A percentile compares a stretch with the other conserved stretches of the same genome.
These are phyloP conservation scores for Ptilodon capucinus DNA, from an alignment of 2,888 invertebrate genomes.

Conservation along the genomic window DNA sequence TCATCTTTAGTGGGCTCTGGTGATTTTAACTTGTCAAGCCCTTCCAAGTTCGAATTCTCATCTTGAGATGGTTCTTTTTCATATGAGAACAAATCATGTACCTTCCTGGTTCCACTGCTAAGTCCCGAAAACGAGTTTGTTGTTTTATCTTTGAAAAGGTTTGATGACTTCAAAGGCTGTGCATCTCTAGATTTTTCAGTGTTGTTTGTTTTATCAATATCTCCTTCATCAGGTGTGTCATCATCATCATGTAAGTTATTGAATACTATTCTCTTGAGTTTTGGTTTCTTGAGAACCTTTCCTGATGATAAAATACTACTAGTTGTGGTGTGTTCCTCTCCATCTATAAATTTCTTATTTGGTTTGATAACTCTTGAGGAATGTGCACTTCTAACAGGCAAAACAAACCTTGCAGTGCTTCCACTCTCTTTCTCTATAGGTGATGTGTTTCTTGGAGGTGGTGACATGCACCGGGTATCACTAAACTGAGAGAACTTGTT, in stretches of 20 bases:
- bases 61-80: conserved; percentile 71
- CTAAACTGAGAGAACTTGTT: conserved; percentile 75
- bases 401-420: conserved; percentile 84
- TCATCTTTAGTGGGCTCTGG: conserved; percentile 65
- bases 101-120: conserved; percentile 53
- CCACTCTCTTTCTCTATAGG: conserved; percentile 64
- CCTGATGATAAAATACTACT: conserved; percentile 51
- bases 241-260: conserved; percentile 69
- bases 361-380: conserved; percentile 94
- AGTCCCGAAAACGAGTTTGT: conserved; percentile 68
- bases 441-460: conserved; percentile 69
- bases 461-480: conserved; percentile 73
- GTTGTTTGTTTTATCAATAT: conserved; percentile 52
- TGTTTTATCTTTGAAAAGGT: conserved; percentile 73
- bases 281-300: conserved; percentile 78
- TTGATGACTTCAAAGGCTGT: conserved; percentile 54
- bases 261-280: conserved; percentile 73
- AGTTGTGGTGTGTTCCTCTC: conserved; percentile 75
- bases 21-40: conserved; percentile 57
- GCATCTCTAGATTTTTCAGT: conserved; percentile 62
- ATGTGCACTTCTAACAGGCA: conserved; percentile 91
- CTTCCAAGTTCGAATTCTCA: conserved; percentile 69
- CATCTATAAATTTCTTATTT: conserved; percentile 91
- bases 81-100: conserved; percentile 66
- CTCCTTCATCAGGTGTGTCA: conserved; percentile 55